Base-by-base conservation (phyloP, 1,140 invertebrate genomes). In the Zophobas morio region DNA sequence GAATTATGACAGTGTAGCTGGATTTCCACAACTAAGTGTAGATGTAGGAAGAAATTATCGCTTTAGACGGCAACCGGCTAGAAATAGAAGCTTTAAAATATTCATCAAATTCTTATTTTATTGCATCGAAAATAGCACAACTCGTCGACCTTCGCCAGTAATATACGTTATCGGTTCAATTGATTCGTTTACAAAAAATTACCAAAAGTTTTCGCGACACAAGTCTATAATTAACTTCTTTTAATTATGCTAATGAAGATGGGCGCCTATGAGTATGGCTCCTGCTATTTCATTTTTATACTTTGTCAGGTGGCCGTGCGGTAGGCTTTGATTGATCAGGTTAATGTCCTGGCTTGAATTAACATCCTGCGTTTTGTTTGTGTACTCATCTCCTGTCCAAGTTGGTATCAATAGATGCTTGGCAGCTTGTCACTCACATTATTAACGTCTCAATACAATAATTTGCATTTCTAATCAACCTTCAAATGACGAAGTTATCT, bases 71-170 rank as follows among this genome's bases (percentile, higher is more conserved):
- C 60, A 66, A 66, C 60, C 37, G 39, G 20, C 60, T 42, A 66
- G 6, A 66, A 66, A 66, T 66, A 66, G 60, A 66, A 66, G 39
- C 39, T 63, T 63, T 63, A 63, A 63, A 63, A 66, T 66, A 66
- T 66, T 66, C 60, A 66, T 37, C 60, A 66, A 66, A 66, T 66
- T 66, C 37, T n/a, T 66, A 66, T 32, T 66, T 66, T 66, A 66
- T 66, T 66, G 60, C 60, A 66, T 40, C 37, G 37, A 66, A 66
- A 66, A 66, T 66, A 66, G 60, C 60, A 42, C 60, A 66, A 66
- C 60, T 47, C 39, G 60, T 46, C 60, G 60, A 40, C 60, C 60
- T 66, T 66, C 60, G 60, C 39, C 8, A 2, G 60, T 40, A 66
- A 57, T 42, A 42, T 20, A 20, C 39, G 40, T 66, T 66, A 66